These are phyloP conservation scores for Molanna angustata DNA, from an alignment of 2,888 invertebrate genomes.

Conservation along the genomic window DNA sequence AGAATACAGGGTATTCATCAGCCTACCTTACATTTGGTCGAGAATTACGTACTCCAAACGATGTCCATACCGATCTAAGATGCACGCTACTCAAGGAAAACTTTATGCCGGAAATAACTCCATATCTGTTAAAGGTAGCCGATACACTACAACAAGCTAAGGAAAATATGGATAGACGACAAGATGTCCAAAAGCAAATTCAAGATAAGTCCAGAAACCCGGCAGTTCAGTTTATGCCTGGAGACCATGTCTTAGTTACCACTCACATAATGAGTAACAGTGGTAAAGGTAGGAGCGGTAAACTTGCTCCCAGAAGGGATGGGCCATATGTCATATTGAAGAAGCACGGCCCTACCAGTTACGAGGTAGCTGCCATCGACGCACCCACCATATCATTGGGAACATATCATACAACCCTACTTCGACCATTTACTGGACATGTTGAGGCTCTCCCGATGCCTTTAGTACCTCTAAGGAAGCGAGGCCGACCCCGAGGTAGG, in stretches of 20 bases:
- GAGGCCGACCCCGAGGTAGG: neutral
- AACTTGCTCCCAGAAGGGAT: constrained; percentile 1
- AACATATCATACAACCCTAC: neutral
- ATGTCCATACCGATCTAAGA: too few species aligned
- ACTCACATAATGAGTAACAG: too few species aligned
- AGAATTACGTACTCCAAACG: too few species aligned
- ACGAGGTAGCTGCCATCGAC: neutral
- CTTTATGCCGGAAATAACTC: neutral
- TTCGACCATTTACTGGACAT: neutral
- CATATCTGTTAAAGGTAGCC: neutral
- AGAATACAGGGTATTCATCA: too few species aligned
- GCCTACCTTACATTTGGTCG: too few species aligned
- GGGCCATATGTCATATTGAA: neutral
- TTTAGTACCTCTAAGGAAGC: neutral
- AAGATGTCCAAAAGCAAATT: too few species aligned
- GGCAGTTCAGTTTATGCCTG: neutral
- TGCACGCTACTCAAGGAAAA: too few species aligned
- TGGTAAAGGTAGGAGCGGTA: too few species aligned
- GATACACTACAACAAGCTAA: neutral
- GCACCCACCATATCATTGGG: neutral
- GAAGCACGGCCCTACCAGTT: constrained; percentile 1
- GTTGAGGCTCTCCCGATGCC: neutral
- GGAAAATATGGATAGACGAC: neutral
- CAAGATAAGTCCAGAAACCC: neutral
- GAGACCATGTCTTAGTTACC: too few species aligned